Base-by-base conservation (phyloP, 2,888 invertebrate genomes). In the Horisme vitalbata region DNA sequence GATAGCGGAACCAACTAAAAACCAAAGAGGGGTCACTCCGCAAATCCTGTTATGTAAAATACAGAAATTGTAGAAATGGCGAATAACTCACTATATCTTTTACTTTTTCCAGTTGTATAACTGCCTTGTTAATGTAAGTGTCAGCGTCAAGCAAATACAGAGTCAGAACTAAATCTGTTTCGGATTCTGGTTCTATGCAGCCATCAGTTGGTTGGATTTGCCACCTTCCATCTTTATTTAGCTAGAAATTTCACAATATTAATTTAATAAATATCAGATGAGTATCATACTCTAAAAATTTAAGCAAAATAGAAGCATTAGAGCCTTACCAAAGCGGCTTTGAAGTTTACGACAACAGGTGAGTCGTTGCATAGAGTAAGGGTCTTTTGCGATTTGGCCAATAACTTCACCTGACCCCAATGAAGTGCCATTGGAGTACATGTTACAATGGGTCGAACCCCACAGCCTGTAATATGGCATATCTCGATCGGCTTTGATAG, bases 401-500 rank as follows among this genome's bases (percentile, higher is more conserved):
- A 77, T 14, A 95, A 82, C 34, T 90, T 87, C 0, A 93, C 87
- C 53, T 91, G 87, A 0, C 92, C 93, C 89, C 93, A 94, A 71
- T 93, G 89, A 8, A 95, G 63, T n/a, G 85, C 77, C 34, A 85
- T 78, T 0, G 94, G 93, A 11, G 80, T 72, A 23, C 92, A 88
- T 4, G 93, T 92, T 2, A 95, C 90, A 7, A 94, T 93, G 0
- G 95, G 94, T 1, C 94, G 93, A 60, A 93, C 91, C 14, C 92
- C 93, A 32, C 78, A 88, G 15, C 91, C 92, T 4, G 69, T 69
- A 28, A 93, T 79, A 9, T 75, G 76, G 50, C 92, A 92, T 37
- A 90, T 75, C 13, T 84, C 77, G 3, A 85, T 62, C n/a, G 81
- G 63, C 44, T 75, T 67, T 1, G 82, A 66, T 27, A 79, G 54